These are phyloP conservation scores for Sebastiscus albofasciatus DNA, from an alignment of 2,797 vertebrate species.

Conservation along the genomic window DNA sequence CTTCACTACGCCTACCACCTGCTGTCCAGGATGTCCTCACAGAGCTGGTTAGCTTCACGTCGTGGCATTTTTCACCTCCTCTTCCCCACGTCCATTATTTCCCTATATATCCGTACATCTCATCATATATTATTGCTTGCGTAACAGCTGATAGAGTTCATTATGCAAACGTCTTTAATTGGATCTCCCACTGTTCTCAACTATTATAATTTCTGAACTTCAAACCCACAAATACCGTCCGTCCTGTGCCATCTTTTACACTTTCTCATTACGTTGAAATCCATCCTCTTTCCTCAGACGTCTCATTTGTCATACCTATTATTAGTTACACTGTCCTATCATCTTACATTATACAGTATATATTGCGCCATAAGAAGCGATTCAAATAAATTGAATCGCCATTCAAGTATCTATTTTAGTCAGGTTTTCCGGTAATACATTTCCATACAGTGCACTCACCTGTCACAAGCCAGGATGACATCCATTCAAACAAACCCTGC, in stretches of 20 bases:
- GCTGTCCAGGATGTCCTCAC: neutral
- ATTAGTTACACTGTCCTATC: slow-evolving; percentile 34
- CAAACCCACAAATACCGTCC: neutral
- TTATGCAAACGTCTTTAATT: slow-evolving; percentile 3
- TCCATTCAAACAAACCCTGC: slow-evolving; percentile 48
- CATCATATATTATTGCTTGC: neutral
- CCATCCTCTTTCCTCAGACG: neutral
- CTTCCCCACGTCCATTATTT: neutral
- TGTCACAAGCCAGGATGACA: slow-evolving; percentile 46
- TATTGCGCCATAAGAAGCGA: neutral
- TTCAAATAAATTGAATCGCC: slow-evolving; percentile 24
- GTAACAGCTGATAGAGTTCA: neutral
- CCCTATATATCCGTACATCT: neutral
- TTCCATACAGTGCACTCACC: slow-evolving; percentile 31
- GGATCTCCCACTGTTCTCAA: neutral
- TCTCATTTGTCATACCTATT: slow-evolving; percentile 23
- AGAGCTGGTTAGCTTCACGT: neutral
- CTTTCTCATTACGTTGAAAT: slow-evolving; percentile 28
- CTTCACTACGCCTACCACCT: too few species aligned
- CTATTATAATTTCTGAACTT: neutral
- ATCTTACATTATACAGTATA: neutral
- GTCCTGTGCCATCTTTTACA: neutral
- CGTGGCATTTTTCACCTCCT: neutral
- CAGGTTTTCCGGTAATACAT: slow-evolving; percentile 10
- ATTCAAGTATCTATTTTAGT: slow-evolving; percentile 34